Base-by-base conservation (phyloP, 1,140 invertebrate genomes). In the Chlorops oryzae region DNA sequence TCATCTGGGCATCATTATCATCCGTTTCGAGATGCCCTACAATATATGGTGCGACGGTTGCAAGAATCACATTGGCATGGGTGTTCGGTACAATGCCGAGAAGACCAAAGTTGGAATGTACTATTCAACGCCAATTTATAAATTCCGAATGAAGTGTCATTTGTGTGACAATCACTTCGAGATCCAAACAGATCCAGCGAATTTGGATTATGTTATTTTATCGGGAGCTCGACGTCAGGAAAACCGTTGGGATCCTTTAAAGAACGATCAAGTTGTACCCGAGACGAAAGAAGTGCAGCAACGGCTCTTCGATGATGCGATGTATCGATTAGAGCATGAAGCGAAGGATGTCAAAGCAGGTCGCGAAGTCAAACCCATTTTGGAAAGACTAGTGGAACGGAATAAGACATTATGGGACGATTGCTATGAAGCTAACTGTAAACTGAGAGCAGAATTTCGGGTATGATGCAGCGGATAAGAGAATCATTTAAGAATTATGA, bases 1-100 rank as follows among this genome's bases (percentile, higher is more conserved):
- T 1, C 86, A 95, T 61, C 80, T 94, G 75, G 96, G 96, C 13
- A 99, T 99, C 55, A 82, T 99, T 28, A 95, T 98, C 40, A 98
- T 99, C 56, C 82, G 96, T 48, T 99, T 99, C 83, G 97, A 99
- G 77, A 96, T 99, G 94, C 97, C 97, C 1, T 99, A 96, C 62
- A 99, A 99, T 74, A 98, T 99, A 57, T 99, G 95, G 95, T 98
- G 95, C 63, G 87, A 94, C 43, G 95, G 95, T 23, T 99, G 97
- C 73, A 85, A 88, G 44, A 99, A 96, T 77, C 96, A 98, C 69
- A 95, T 99, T 57, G 97, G 95, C 21, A 98, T 97, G 93, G 96
- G 97, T 20, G 96, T 99, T 1, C 79, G 92, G 47, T 99, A 99
- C 69, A 99, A 99, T 78, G 96, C 97, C 5, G 96, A 99, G 70